These are phyloP conservation scores for Augochlorella aurata DNA, from an alignment of 2,888 invertebrate genomes.

Conservation along the genomic window DNA sequence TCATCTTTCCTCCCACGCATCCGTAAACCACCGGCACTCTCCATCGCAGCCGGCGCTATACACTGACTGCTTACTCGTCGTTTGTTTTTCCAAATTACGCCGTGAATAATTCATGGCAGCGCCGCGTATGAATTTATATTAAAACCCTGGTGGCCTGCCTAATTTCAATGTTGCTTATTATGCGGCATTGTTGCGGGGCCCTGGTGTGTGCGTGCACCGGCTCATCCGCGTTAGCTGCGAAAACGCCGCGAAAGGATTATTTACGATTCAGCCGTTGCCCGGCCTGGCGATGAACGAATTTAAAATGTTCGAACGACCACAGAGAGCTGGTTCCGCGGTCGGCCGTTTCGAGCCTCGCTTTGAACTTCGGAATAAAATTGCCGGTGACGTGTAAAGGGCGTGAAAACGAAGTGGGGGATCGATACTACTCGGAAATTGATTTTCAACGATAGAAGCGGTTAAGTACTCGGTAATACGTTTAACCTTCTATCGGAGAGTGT, in stretches of 20 bases:
- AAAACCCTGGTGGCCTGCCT: slow-evolving; percentile 64
- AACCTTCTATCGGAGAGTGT: no score
- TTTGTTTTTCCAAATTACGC: slow-evolving; percentile 70
- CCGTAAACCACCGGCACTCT: neutral
- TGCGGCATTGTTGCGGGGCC: slow-evolving; percentile 47
- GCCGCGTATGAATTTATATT: slow-evolving; percentile 73
- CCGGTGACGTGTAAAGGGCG: neutral
- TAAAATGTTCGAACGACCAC: slow-evolving; percentile 28
- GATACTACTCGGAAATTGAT: neutral
- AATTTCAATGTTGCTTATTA: slow-evolving; percentile 64
- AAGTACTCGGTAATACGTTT: neutral
- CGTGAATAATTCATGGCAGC: slow-evolving; percentile 72
- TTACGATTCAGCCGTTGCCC: slow-evolving; percentile 34
- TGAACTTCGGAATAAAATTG: slow-evolving; percentile 5
- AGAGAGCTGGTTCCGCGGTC: slow-evolving; percentile 7
- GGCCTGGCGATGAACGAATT: slow-evolving; percentile 27
- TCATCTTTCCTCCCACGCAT: slow-evolving; percentile 2
- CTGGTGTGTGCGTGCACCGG: neutral
- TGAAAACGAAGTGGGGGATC: neutral
- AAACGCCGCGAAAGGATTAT: slow-evolving; percentile 46
- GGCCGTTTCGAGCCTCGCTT: neutral
- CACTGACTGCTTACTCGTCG: slow-evolving; percentile 54
- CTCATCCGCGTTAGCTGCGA: slow-evolving; percentile 19
- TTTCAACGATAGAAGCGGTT: neutral
- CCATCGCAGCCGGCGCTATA: neutral